Conservation (phyloP, 2,888 invertebrate species). For the Reticulitermes lucifugus region DNA sequence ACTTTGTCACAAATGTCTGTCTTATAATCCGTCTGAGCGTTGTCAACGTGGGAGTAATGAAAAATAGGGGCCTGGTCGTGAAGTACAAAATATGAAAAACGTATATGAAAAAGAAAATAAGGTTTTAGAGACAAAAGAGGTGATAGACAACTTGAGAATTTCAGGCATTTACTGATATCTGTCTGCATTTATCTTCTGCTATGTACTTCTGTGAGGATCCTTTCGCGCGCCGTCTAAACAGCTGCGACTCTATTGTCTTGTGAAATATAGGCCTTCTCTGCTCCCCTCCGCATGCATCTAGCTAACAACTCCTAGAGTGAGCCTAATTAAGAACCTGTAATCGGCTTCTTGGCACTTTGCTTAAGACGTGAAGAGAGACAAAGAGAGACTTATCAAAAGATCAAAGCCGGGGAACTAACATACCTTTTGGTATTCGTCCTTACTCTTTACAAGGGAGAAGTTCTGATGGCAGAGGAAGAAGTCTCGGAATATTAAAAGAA, state of each 20-base stretch:
- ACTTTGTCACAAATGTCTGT: too few relatives aligned
- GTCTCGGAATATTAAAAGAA: too few relatives aligned
- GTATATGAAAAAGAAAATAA: not conserved
- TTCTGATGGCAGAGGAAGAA: not conserved
- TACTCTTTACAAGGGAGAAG: constrained; percentile 19
- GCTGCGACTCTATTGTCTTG: constrained; percentile 22
- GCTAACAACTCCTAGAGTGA: not conserved
- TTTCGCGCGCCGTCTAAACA: not conserved
- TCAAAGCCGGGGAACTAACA: constrained; percentile 2
- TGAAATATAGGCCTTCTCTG: not conserved
- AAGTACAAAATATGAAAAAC: not conserved
- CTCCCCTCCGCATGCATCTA: not conserved
- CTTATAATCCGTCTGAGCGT: not conserved
- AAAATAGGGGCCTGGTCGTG: not conserved
- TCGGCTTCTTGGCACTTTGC: constrained; percentile 41
- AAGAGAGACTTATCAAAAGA: constrained; percentile 1
- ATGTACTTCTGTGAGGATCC: not conserved
- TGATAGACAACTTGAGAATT: not conserved
- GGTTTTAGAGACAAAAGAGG: not conserved
- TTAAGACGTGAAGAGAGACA: constrained; percentile 7
- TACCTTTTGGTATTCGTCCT: constrained; percentile 13
- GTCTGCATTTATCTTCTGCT: not conserved
- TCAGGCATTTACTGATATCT: not conserved
- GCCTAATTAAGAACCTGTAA: constrained; percentile 41
- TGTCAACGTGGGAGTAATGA: not conserved